Base-by-base conservation (phyloP, 2,113 vertebrate genomes). In the Eubucco bourcierii region DNA sequence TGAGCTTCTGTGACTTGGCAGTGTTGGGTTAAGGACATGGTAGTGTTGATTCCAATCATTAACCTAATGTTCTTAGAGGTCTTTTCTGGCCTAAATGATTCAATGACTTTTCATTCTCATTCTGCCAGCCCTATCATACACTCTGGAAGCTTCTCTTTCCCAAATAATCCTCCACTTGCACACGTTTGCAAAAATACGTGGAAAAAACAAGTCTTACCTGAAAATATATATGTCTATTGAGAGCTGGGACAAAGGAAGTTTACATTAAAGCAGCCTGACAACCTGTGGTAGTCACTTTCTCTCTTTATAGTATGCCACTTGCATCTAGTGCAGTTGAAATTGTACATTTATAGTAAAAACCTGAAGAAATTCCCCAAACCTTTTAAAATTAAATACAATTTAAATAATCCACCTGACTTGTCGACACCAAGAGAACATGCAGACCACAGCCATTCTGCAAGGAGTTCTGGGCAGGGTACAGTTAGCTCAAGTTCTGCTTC, bases 351-450 rank as follows among this genome's bases (percentile, higher is more conserved):
- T 41, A 58, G 28, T 29, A 56, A 33, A 64, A 87, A 8, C 15
- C 29, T 53, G 16, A 74, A 80, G 46, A 80, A 73, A 44, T 11
- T 14, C 25, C 25, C 4, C 29, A 61, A 77, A 28, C 21, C 47
- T 34, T 70, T 23, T 13, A 23, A 68, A 39, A 80, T 31, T 28
- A 56, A 33, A 5, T n/a, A 41, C 15, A 47, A 65, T 18, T 84
- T 63, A 33, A 9, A 16, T 65, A 80, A 34, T 8, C 17, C 34
- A 63, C 5, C 24, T 59, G 15, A 2, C n/a, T 92, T 59, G 11
- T 24, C 46, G 52, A 47, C 16, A 53, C 12, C 28, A 19, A 2
- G 4, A 64, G 29, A 18, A 55, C 27, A 4, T 0, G 0, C 3
- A 12, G 10, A 19, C 18, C 33, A 61, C 27, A 65, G 33, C 8